phyloP scores from a whole-genome alignment of 2,113 vertebrate genomes.

The Dendrocopos noguchii region DNA sequence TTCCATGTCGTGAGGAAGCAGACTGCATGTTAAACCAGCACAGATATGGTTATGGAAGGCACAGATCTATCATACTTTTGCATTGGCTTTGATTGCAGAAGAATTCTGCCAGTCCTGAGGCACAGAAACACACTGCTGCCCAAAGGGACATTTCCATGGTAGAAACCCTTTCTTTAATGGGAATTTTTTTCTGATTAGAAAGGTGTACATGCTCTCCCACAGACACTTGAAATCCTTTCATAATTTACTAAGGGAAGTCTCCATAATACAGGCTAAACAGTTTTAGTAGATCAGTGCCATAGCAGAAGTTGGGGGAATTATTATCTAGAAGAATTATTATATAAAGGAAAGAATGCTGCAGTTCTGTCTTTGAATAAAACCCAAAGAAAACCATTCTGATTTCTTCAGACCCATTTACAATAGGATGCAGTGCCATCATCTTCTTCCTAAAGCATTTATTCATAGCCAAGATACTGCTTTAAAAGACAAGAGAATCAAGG shows the following conservation, averaged over 20 bases:
- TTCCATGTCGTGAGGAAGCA: too few species aligned
- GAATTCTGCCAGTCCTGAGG: background rate
- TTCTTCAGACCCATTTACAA: background rate
- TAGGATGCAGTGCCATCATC: background rate
- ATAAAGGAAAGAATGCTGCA: background rate
- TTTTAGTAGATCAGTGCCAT: background rate
- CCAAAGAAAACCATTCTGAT: background rate
- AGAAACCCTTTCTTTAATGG: background rate
- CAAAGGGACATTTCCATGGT: background rate
- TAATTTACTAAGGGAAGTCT: background rate
- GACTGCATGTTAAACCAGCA: too few species aligned
- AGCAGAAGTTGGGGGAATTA: background rate
- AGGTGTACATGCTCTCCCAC: rapidly evolving
- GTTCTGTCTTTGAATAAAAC: background rate
- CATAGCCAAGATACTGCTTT: background rate
- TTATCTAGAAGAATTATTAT: too few species aligned
- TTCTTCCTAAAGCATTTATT: background rate
- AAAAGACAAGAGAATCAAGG: background rate
- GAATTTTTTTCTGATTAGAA: background rate
- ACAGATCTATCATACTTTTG: background rate
- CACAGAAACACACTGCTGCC: background rate
- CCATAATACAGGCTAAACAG: background rate
- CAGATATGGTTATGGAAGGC: background rate
- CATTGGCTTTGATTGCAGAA: background rate
- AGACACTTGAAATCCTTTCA: background rate